Evolutionary conservation across 2,797 vertebrate genomes (phyloP).

Genomic region (Pelochelys cantorii): DNA sequence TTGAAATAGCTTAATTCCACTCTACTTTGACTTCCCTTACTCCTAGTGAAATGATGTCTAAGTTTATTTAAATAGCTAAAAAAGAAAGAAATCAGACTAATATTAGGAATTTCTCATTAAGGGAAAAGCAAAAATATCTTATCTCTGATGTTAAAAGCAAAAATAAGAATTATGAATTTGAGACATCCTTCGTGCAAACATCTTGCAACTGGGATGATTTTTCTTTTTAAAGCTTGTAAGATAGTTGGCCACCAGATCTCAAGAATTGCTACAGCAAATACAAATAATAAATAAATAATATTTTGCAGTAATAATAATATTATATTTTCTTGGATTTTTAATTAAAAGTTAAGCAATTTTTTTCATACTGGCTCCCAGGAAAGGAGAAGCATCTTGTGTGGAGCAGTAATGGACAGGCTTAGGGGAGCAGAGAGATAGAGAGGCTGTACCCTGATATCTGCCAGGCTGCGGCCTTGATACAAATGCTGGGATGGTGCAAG

Average conservation of each 20-base stretch:
- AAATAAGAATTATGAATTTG: conserved; percentile 15
- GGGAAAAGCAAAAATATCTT: neutral
- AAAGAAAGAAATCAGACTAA: neutral
- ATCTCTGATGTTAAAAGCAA: neutral
- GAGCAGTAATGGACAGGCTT: too few species aligned
- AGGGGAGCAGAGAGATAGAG: too few species aligned
- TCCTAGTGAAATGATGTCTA: neutral
- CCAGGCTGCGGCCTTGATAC: too few species aligned
- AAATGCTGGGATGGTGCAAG: too few species aligned
- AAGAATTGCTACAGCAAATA: neutral
- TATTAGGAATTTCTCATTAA: conserved; percentile 20
- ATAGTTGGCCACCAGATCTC: neutral
- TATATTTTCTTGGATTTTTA: neutral
- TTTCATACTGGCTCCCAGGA: neutral
- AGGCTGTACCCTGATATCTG: too few species aligned
- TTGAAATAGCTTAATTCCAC: too few species aligned
- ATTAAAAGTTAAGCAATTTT: neutral
- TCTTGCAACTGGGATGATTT: neutral
- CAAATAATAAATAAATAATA: neutral
- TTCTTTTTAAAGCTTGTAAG: neutral
- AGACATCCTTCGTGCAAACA: neutral
- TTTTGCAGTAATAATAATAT: too few species aligned
- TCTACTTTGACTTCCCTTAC: too few species aligned
- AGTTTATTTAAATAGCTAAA: conserved; percentile 29
- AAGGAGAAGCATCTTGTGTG: too few species aligned